These are phyloP conservation scores for Cydia amplana DNA, from an alignment of 1,140 invertebrate genomes.

Conservation along the genomic window DNA sequence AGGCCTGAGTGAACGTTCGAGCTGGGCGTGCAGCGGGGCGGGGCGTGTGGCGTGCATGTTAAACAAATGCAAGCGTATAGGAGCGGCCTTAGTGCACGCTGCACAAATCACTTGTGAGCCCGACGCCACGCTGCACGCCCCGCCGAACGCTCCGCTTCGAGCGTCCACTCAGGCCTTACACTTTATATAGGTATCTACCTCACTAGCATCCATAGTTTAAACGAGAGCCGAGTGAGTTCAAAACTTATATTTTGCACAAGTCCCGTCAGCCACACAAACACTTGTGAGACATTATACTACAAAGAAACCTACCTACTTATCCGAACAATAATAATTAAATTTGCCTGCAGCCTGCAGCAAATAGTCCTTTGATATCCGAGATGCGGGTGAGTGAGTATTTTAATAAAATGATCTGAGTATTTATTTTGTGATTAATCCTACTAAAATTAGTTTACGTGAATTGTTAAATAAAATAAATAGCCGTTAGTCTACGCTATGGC, in stretches of 20 bases:
- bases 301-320: background rate
- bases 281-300: background rate
- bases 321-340: background rate
- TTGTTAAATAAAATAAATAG: conserved; percentile 62
- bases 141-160: no score
- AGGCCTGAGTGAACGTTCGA: no score
- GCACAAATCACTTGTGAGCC: no score
- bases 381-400: conserved; percentile 4
- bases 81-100: no score
- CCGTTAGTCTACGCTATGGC: conserved; percentile 66
- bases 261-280: conserved; percentile 3
- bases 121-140: no score
- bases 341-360: background rate
- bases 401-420: background rate
- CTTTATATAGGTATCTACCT: background rate
- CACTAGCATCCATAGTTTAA: background rate
- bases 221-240: background rate
- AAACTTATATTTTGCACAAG: conserved; percentile 20
- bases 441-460: conserved; percentile 51
- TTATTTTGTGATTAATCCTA: conserved; percentile 40
- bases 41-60: no score
- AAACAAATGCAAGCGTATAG: no score
- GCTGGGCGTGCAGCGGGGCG: no score
- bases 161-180: no score
- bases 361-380: background rate